These are phyloP conservation scores for Hemicordylus capensis DNA, from an alignment of 2,113 vertebrate genomes.

Conservation along the genomic window DNA sequence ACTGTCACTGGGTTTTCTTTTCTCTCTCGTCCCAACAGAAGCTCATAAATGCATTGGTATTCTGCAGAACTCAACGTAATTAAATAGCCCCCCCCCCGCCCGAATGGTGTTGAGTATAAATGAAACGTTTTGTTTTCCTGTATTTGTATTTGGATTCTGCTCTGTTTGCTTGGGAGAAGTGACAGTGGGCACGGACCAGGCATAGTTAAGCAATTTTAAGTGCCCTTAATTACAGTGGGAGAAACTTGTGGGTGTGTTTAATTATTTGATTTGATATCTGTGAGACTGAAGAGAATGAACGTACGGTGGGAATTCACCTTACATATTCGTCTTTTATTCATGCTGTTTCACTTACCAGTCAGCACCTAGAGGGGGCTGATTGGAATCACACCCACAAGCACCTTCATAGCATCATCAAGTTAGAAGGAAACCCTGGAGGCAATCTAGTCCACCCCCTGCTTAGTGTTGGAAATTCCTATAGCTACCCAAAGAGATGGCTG, in stretches of 20 bases:
- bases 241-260: too few relatives aligned
- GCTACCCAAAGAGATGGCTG: too few relatives aligned
- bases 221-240: fast-evolving
- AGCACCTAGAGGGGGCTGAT: background rate
- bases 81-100: too few relatives aligned
- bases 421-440: too few relatives aligned
- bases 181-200: background rate
- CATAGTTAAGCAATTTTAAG: background rate
- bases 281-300: background rate
- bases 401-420: too few relatives aligned
- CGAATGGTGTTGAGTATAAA: background rate
- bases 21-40: background rate
- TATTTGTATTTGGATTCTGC: background rate
- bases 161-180: background rate
- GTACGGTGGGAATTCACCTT: too few relatives aligned
- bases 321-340: background rate
- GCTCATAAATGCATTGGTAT: background rate
- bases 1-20: background rate
- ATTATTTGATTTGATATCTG: background rate
- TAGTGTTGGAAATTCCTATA: too few relatives aligned
- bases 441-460: too few relatives aligned
- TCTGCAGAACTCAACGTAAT: background rate
- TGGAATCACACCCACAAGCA: too few relatives aligned
- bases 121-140: background rate
- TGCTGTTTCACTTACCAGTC: background rate